Base-by-base conservation (phyloP, 92 coral and sea anemone species). In the Porites divaricata region DNA sequence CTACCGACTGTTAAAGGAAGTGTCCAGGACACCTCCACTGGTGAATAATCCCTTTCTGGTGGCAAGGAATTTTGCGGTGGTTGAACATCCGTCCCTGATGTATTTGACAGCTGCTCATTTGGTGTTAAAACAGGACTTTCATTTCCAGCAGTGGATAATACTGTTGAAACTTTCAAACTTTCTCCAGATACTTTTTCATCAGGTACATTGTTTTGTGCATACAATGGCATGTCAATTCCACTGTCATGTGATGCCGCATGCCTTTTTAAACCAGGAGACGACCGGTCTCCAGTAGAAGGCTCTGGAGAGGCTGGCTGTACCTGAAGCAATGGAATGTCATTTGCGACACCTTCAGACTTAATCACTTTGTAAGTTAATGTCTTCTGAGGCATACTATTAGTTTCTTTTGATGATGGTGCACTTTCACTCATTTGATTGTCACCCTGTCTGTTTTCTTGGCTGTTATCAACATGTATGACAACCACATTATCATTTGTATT, bases 181-280 rank as follows among this genome's bases (percentile, higher is more conserved):
- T 62, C 76, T n/a, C 67, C 76, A n/a, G 85, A 67, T 26, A 80
- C 28, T 69, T 80, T 80, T 9, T 70, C 67, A 58, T 56, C 85
- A 12, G 76, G 53, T 15, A 10, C 62, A 82, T 72, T 73, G 54
- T 13, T 51, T 22, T 82, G 86, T 17, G n/a, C 59, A 64, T 56
- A 69, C 17, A 41, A 83, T 1, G 88, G 75, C 80, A 65, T 66
- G 62, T 84, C 88, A 54, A 84, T 84, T 11, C 88, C 88, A 84
- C 88, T 84, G 82, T 84, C 88, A 35, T 84, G 88, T 2, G 88
- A 84, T 20, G 82, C 88, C 1, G 82, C 75, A 66, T 74, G 72
- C 53, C 82, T 64, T 53, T 84, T 53, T 12, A 75, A 49, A 14
- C 79, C 79, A 22, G 79, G 79, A 72, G 86, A 82, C 1, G 21